Conservation (phyloP, 1,140 invertebrate genomes). For the Anadara kagoshimensis region DNA sequence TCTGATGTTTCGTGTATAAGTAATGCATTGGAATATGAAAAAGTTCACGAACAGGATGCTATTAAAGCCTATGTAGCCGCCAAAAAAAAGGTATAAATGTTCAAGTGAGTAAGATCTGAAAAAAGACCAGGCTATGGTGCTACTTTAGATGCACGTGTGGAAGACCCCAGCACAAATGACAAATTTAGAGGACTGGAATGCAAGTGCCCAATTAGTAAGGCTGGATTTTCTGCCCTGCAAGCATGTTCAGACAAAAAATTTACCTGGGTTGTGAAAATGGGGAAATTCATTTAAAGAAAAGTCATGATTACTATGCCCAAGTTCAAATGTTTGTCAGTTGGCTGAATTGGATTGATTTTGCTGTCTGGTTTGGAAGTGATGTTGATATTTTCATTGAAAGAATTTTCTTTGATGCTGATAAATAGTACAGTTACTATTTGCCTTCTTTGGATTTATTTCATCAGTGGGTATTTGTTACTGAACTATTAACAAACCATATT, state of each 20-base stretch:
- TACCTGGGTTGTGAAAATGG: background rate
- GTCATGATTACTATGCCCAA: constrained; percentile 10
- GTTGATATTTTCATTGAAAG: constrained; percentile 8
- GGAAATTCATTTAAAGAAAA: constrained; percentile 3
- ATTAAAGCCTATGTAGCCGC: constrained; percentile 13
- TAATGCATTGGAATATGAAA: constrained; percentile 7
- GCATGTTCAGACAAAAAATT: background rate
- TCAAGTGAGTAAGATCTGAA: background rate
- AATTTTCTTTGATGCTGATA: constrained; percentile 10
- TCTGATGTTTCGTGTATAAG: background rate
- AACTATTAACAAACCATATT: constrained; percentile 13
- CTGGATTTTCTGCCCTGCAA: background rate
- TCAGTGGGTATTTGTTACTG: constrained; percentile 24
- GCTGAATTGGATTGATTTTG: constrained; percentile 23
- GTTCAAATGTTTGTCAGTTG: constrained; percentile 20
- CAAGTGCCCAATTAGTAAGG: constrained; percentile 22
- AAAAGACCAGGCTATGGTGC: constrained; percentile 22
- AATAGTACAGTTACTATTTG: constrained; percentile 10
- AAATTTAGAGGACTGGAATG: constrained; percentile 19
- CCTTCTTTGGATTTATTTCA: constrained; percentile 16
- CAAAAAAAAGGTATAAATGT: constrained; percentile 4
- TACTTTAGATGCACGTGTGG: constrained; percentile 22
- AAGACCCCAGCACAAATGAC: background rate
- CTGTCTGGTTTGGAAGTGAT: constrained; percentile 17
- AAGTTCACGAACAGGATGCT: constrained; percentile 5